phyloP scores from a whole-genome alignment of 2,888 invertebrate genomes.

The Pseudococcus longispinus region DNA sequence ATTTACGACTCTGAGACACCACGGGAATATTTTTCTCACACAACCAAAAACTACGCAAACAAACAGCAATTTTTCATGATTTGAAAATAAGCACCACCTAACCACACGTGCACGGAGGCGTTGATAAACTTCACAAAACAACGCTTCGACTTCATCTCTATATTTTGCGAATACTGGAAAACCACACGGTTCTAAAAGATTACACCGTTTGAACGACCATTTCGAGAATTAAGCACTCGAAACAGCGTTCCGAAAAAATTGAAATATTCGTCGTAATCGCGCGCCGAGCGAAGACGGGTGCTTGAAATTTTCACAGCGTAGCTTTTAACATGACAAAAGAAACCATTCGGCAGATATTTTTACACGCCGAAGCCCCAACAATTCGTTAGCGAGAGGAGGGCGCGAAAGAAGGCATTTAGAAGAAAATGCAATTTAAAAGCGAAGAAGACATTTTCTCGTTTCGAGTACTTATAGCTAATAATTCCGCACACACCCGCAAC shows the following conservation, averaged over 20 bases:
- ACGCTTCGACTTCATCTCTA: neutral
- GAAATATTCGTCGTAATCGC: slow-evolving; percentile 9
- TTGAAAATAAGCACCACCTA: too few species aligned
- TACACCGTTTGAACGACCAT: neutral
- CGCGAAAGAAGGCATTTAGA: neutral
- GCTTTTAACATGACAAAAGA: slow-evolving; percentile 27
- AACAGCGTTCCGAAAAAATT: neutral
- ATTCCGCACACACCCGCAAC: neutral
- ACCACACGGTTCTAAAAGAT: neutral
- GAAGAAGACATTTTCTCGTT: slow-evolving; percentile 15
- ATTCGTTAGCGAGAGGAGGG: neutral
- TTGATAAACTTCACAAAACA: neutral
- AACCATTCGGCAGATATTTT: slow-evolving; percentile 3
- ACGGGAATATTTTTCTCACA: too few species aligned
- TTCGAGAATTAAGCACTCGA: neutral
- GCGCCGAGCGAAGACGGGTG: neutral
- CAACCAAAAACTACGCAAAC: too few species aligned
- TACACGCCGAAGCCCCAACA: neutral
- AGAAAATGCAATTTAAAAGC: neutral
- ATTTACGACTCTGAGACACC: too few species aligned
- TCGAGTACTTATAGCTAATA: neutral
- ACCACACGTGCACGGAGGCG: neutral
- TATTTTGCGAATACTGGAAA: neutral
- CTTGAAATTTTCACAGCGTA: neutral
- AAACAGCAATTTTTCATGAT: too few species aligned